Evolutionary conservation across 2,888 invertebrate species (phyloP), one percentile per base, ranked within the genome.

Genomic region (Phaonia tiefii): DNA sequence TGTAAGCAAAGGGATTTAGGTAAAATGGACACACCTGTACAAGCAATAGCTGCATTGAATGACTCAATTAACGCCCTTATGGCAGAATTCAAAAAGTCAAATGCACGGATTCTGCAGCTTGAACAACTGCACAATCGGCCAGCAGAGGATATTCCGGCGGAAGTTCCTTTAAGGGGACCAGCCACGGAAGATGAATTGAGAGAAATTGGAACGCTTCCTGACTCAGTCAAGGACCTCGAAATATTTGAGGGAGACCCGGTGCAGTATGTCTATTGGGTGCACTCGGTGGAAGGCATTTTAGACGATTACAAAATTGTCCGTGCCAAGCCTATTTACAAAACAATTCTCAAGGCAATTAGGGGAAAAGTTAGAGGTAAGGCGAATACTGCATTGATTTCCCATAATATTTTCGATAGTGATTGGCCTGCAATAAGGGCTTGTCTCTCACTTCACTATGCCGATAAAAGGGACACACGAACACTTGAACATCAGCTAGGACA

Each of bases 391-490:
- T 56, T 83, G n/a, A 69, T 75, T 10, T 77, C 72, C 1, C 75
- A 81, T 26, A 83, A 82, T 8, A 81, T 79, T 46, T 78, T 83
- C 8, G 80, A 78, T 22, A 63, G 83, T 1, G 74, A 83, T 25
- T 84, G 84, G 82, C 13, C 11, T 3, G 37, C 78, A 0, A 83
- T 84, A 1, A 85, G 85, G 46, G 75, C 22, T 25, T 81, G 79
- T 46, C 58, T 84, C 1, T 83, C 84, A 7, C 67, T 85, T 11
- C 84, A 85, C 25, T 84, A 84, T 42, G 84, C 84, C 0, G 84
- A 84, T 26, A 85, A 84, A 44, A 51, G 82, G 22, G 84, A 84
- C 25, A 37, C 84, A 0, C 63, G 77, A 0, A 84, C 81, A 0
- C 46, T 85, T 1, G 83, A 84, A 46, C 76, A 84, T 49, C 80